Conservation (phyloP, 2,888 invertebrate genomes). For the Andrena minutula region DNA sequence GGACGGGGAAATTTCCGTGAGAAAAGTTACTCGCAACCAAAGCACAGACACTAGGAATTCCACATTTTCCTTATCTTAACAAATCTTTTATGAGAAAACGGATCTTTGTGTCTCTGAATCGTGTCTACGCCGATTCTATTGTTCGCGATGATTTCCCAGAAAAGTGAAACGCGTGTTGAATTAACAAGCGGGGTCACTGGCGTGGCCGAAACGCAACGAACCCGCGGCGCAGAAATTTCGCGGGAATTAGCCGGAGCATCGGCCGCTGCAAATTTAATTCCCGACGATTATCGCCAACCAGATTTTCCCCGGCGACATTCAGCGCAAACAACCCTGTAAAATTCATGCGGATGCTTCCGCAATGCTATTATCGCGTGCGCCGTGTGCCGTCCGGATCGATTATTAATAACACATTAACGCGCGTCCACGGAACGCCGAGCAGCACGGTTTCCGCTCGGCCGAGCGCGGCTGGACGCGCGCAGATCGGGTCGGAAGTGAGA, state of each 20-base stretch:
- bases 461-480: not conserved
- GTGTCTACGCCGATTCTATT: no score
- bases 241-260: not conserved
- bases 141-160: no score
- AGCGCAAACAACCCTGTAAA: slow-evolving; percentile 33
- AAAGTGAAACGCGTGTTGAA: not conserved
- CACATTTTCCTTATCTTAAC: no score
- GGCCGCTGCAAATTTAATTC: slow-evolving; percentile 47
- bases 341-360: slow-evolving; percentile 35
- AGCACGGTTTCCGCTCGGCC: slow-evolving; percentile 25
- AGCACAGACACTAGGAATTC: no score
- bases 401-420: slow-evolving; percentile 47
- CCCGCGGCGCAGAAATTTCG: slow-evolving; percentile 10
- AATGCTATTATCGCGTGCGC: slow-evolving; percentile 35
- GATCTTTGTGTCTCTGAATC: no score
- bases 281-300: slow-evolving; percentile 32
- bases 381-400: slow-evolving; percentile 30
- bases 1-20: no score
- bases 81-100: no score
- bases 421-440: slow-evolving; percentile 19
- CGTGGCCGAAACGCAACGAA: not conserved
- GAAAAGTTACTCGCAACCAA: no score
- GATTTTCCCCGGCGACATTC: slow-evolving; percentile 32
- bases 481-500: slow-evolving; percentile 27
- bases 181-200: not conserved